Evolutionary conservation across 2,888 invertebrate genomes (phyloP), one percentile per base, ranked within the genome.

Genomic region (Volucella zonaria): DNA sequence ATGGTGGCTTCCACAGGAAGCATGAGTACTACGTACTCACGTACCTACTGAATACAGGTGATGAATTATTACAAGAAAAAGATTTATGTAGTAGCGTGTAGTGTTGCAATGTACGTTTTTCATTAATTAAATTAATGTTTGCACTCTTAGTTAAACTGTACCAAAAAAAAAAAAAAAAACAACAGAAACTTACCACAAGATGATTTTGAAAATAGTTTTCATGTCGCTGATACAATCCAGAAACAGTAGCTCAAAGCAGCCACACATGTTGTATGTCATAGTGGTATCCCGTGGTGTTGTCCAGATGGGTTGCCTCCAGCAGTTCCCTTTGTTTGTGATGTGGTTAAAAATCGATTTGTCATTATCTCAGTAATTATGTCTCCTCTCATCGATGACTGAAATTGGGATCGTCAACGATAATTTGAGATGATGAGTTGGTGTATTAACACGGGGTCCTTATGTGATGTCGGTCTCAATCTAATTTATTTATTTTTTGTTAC

Each of bases 271-370:
- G 66, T 75, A 62, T 70, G 38, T 75, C 75, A 75, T 56, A 56
- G 47, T 6, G 61, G 66, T 61, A 45, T 66, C 56, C 70, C 61
- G 64, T 42, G 59, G 31, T 31, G 31, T 31, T 31, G 31, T 31
- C 58, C 75, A 83, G 61, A 75, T 83, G 80, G 80, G 58, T 75
- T 6, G 54, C 52, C 59, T 18, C 52, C 11, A 58, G 68, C 58
- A 15, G 56, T 61, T 75, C 66, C 78, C 49, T 75, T 68, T 85
- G 76, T 85, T 85, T 85, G 76, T 64, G 73, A 73, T 85, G 68
- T 64, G 59, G 80, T 85, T 85, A 85, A 85, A 85, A 76, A 85
- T 85, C 85, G 85, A 85, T 85, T 85, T 85, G 76, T 81, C 80
- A 85, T 85, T 85, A 85, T 85, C 67, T 68, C 66, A 47, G 76